Base-by-base conservation (phyloP, 2,888 invertebrate species). In the Hipparchia semele region DNA sequence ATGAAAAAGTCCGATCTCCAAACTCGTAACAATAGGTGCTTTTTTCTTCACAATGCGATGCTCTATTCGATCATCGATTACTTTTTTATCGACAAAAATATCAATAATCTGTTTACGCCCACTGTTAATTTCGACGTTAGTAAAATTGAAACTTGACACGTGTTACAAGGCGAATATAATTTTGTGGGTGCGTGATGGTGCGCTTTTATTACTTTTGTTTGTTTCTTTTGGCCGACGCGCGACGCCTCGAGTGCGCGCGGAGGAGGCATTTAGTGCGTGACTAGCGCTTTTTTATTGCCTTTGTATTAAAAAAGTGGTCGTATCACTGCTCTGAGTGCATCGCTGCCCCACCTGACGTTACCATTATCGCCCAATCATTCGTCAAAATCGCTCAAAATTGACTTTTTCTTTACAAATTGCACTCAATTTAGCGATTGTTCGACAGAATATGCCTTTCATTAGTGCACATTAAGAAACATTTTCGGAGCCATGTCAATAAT, bases 51-150 rank as follows among this genome's bases (percentile, higher is more conserved):
- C 88, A 88, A 88, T 86, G 81, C 83, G 81, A 84, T 85, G 71
- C 84, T 87, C 85, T 84, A 84, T 86, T 53, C 91, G 92, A 90
- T 93, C 93, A 93, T 94, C 92, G 94, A 93, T 94, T 94, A 92
- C 87, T 92, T 93, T 92, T 93, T 92, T 92, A 91, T 92, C 90
- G 82, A 83, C 81, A 84, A 90, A 91, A 92, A 93, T 92, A 93
- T 92, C 92, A 90, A 92, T 92, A 92, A 91, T 92, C 92, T 86
- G 91, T 91, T 89, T 90, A 94, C 94, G 93, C 94, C 94, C 94
- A 92, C 92, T 85, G 92, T 93, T 94, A 92, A 93, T 92, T 90
- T 87, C 91, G 87, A 92, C 91, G 89, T 90, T 89, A 86, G 89
- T 92, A 89, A 89, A 92, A 92, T 92, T 92, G 91, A 92, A 92